Evolutionary conservation across 2,888 invertebrate genomes (phyloP).

Genomic region (Tridacna crocea): DNA sequence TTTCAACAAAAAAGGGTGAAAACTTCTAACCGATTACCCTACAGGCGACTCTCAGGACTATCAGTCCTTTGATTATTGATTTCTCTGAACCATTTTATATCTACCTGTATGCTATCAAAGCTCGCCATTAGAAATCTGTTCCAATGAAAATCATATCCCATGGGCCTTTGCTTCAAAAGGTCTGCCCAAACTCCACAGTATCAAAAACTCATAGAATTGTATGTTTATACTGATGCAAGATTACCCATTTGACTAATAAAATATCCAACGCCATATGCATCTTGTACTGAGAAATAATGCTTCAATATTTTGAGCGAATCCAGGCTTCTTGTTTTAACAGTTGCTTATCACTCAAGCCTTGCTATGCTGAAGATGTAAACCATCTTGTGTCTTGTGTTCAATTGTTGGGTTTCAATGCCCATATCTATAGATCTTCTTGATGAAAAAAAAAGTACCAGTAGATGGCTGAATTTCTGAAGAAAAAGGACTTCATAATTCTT

Average conservation of each 20-base stretch:
- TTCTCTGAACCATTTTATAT: no score
- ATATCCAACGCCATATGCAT: background rate
- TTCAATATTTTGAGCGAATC: background rate
- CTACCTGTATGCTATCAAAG: no score
- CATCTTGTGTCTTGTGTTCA: background rate
- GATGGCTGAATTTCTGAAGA: no score
- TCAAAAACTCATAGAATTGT: background rate
- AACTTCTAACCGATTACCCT: no score
- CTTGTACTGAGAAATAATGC: background rate
- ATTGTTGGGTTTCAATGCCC: no score
- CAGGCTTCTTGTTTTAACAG: conserved; percentile 3
- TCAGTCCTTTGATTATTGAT: no score
- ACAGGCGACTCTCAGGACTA: no score
- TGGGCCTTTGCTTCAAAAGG: conserved; percentile 1
- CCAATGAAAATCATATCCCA: background rate
- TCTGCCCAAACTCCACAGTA: background rate
- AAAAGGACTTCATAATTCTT: no score
- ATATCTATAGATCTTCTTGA: no score
- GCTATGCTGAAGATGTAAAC: background rate
- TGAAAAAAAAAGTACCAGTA: no score
- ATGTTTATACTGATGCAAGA: background rate
- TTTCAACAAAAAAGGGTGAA: no score
- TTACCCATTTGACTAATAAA: conserved; percentile 17
- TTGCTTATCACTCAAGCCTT: background rate
- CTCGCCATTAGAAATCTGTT: no score